Percentiles rank a stretch among this genome's conserved stretches.
phyloP scores from a whole-genome alignment of 2,888 invertebrate species.

The Megastigmus dorsalis region DNA sequence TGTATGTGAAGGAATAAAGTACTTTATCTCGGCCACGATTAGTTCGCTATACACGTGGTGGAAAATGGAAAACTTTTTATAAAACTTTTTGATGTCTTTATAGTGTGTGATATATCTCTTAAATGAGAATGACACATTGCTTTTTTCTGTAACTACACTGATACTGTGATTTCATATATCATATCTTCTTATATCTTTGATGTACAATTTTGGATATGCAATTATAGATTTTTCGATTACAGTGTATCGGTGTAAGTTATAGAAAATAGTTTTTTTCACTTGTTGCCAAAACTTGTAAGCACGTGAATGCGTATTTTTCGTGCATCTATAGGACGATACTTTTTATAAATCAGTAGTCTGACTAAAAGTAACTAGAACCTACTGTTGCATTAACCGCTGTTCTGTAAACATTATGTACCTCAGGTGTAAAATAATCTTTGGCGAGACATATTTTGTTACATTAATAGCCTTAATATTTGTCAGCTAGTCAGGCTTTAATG shows the following conservation, averaged over 20 bases:
- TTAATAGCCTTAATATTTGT: constrained; percentile 39
- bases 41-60: neutral
- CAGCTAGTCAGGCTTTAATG: constrained; percentile 17
- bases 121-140: constrained; percentile 28
- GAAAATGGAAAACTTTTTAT: constrained; percentile 29
- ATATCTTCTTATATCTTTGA: neutral
- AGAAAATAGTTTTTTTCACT: constrained; percentile 25
- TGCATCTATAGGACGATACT: constrained; percentile 31
- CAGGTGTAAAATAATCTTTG: constrained; percentile 45
- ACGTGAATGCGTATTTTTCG: constrained; percentile 21
- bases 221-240: neutral
- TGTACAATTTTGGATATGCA: constrained; percentile 17
- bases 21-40: constrained; percentile 10
- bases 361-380: constrained; percentile 29
- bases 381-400: constrained; percentile 32
- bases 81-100: constrained; percentile 45
- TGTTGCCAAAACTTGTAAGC: constrained; percentile 33
- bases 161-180: constrained; percentile 14
- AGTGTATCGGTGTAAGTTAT: constrained; percentile 26
- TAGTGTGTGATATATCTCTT: constrained; percentile 14
- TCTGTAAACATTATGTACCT: constrained; percentile 36
- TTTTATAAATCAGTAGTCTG: constrained; percentile 36
- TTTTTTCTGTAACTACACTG: constrained; percentile 32
- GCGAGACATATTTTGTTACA: constrained; percentile 35
- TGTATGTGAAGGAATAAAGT: neutral